phyloP scores from a whole-genome alignment of 1,140 invertebrate genomes.

The Callitettix versicolor region DNA sequence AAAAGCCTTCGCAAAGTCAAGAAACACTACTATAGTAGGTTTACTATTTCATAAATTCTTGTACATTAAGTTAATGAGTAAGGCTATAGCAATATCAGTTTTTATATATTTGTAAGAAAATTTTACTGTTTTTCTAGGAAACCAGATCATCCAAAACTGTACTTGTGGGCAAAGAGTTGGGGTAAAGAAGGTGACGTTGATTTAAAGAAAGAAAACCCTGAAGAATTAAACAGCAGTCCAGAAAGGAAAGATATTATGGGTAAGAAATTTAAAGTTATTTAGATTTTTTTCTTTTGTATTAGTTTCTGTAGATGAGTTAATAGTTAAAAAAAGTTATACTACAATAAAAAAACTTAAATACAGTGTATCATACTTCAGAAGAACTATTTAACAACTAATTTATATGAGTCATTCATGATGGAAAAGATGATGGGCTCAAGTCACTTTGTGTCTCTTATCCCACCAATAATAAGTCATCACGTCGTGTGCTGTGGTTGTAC shows the following conservation, averaged over 20 bases:
- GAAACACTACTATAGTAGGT: no score
- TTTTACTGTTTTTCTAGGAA: constrained; percentile 32
- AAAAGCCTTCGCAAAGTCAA: no score
- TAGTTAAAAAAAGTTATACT: no score
- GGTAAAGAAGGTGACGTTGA: constrained; percentile 39
- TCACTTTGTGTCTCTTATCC: constrained; percentile 34
- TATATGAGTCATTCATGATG: no score
- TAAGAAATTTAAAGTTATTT: background rate
- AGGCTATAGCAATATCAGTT: no score
- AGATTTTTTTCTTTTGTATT: no score
- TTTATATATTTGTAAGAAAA: constrained; percentile 2
- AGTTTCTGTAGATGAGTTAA: no score
- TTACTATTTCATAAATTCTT: no score
- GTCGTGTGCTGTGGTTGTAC: constrained; percentile 31
- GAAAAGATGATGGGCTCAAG: constrained; percentile 26
- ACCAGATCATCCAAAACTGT: constrained; percentile 73
- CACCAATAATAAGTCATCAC: constrained; percentile 31
- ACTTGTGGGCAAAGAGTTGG: constrained; percentile 78
- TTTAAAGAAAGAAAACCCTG: constrained; percentile 15
- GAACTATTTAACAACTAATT: no score
- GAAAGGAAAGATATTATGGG: background rate
- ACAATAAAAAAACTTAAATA: no score
- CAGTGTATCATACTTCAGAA: no score
- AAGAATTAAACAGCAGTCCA: background rate
- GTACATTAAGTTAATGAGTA: no score